These are phyloP conservation scores for Petroica traversi DNA, from an alignment of 2,113 vertebrate species.

Conservation along the genomic window DNA sequence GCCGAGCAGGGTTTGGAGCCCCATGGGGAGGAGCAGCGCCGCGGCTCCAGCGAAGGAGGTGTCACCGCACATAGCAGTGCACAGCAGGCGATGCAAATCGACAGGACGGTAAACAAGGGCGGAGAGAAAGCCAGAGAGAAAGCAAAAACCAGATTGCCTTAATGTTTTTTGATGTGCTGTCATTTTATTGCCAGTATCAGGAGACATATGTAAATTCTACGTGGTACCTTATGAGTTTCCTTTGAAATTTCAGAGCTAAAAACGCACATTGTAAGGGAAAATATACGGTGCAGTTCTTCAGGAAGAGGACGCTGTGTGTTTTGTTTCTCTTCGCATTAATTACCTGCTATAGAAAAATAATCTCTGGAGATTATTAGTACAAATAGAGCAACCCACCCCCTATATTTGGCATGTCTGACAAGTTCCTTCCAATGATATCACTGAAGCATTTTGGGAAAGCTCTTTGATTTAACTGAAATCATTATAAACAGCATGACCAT, in stretches of 20 bases:
- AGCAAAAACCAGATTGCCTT: constrained; percentile 21
- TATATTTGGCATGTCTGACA: neutral
- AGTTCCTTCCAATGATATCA: neutral
- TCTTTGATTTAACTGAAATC: neutral
- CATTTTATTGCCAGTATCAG: constrained; percentile 37
- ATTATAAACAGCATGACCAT: neutral
- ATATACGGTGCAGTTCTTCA: neutral
- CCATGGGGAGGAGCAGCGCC: neutral
- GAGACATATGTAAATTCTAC: constrained; percentile 43
- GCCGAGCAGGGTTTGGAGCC: neutral
- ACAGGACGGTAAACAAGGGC: constrained; percentile 37
- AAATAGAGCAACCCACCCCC: neutral
- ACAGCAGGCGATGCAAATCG: neutral
- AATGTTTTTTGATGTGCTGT: constrained; percentile 44
- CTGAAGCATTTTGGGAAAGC: neutral
- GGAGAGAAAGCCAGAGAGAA: neutral
- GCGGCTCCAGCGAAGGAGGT: neutral
- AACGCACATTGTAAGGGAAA: neutral
- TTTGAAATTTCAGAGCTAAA: neutral
- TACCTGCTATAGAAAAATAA: neutral
- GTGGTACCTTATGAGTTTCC: neutral
- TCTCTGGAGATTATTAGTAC: neutral
- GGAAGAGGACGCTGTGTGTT: neutral
- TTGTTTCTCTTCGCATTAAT: neutral
- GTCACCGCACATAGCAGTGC: neutral